Percentiles rank a stretch among this genome's conserved stretches.
phyloP scores from a whole-genome alignment of 1,140 invertebrate species.

The Eriocheir sinensis region DNA sequence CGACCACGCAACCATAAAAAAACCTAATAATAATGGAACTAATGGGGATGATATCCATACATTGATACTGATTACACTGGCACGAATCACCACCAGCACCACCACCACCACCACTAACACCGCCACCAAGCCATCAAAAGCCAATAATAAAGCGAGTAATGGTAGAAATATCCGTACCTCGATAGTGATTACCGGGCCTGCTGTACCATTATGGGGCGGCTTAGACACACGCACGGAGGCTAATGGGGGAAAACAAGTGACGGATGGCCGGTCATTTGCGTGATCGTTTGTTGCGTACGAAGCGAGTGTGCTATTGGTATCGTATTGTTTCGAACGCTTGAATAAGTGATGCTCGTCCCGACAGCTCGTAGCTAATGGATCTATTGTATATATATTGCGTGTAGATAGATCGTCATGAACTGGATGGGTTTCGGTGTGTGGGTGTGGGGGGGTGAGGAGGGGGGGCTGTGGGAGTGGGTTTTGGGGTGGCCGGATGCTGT shows the following conservation, averaged over 20 bases:
- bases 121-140: too few relatives aligned
- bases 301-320: background rate
- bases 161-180: background rate
- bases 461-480: background rate
- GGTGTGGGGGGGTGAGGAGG: background rate
- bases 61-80: background rate
- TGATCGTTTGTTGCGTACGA: background rate
- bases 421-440: background rate
- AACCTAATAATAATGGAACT: background rate
- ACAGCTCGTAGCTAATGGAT: background rate
- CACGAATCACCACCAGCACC: too few relatives aligned
- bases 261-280: background rate
- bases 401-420: slow-evolving; percentile 17
- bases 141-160: background rate
- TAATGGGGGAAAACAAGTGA: background rate
- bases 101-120: background rate
- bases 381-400: slow-evolving; percentile 18
- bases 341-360: background rate
- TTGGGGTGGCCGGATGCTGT: too few relatives aligned
- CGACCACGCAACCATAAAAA: too few relatives aligned
- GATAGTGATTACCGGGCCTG: background rate
- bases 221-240: background rate
- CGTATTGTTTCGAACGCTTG: background rate
- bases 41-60: background rate
- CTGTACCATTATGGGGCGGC: background rate